These are phyloP conservation scores for Ellobius talpinus DNA, from an alignment of 2,113 vertebrate species.

Conservation along the genomic window DNA sequence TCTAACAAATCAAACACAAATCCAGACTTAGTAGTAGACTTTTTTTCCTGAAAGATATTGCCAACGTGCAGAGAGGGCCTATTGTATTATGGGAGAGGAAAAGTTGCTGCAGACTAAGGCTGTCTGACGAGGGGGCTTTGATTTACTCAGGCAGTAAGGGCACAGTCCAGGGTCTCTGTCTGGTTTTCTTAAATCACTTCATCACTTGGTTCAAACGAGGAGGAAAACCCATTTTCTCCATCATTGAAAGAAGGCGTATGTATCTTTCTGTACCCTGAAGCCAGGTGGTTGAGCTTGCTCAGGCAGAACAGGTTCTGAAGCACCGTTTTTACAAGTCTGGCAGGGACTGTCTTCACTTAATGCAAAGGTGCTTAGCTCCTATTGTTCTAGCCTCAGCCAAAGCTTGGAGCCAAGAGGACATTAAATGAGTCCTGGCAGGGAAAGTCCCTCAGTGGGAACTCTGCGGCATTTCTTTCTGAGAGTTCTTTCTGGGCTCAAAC, in stretches of 20 bases:
- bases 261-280: not conserved
- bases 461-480: not conserved
- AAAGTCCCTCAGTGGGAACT: not conserved
- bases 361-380: not conserved
- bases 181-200: not conserved
- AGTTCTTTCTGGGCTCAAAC: not conserved
- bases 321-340: not conserved
- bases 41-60: not conserved
- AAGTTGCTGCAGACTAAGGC: too few relatives aligned
- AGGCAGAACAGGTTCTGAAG: constrained; percentile 12
- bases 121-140: not conserved
- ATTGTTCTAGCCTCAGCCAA: not conserved
- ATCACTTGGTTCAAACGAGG: not conserved
- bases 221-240: not conserved
- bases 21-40: too few relatives aligned
- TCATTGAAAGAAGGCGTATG: not conserved
- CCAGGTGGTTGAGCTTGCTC: not conserved
- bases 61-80: too few relatives aligned
- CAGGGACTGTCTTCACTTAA: not conserved
- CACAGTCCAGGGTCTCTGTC: not conserved
- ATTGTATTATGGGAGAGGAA: not conserved
- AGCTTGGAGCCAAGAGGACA: not conserved
- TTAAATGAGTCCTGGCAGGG: not conserved
- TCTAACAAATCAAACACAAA: not conserved
- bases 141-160: not conserved